Base-by-base conservation (phyloP, 1,140 invertebrate species). In the Eumeta japonica region DNA sequence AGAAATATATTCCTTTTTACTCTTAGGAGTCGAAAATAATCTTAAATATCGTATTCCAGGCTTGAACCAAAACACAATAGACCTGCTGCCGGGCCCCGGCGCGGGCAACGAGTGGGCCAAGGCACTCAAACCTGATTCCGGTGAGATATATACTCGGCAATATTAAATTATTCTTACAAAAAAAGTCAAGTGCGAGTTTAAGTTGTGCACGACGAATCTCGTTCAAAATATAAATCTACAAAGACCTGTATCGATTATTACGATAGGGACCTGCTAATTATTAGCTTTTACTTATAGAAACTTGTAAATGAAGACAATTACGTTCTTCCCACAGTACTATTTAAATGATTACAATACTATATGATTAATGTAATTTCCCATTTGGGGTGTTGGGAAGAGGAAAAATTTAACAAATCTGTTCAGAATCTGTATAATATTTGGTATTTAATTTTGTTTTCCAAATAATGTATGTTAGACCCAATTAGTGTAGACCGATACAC, bases 71-170 rank as follows among this genome's bases (percentile, higher is more conserved):
- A 73, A 75, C 39, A 70, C 70, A 5, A 81, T 93, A 9, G 92
- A 97, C 60, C 78, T 97, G 3, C 77, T 97, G n/a, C 93, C 93
- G 0, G 85, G 84, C 17, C 89, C 90, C 0, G 86, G 85, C 28
- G 81, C 84, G 0, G 84, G 82, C 3, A 82, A 86, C 10, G 84
- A 90, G 52, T 96, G 92, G 92, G 94, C 90, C 0, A 86, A 89
- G 35, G 81, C 84, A 2, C 66, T 97, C 14, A 90, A 90, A 37
- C 86, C 89, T 9, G 94, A 98, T 58, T 92, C 96, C 57, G 93
- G 93, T 75, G 40, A 28, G 43, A 47, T 37, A 7, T 10, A 35
- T n/a, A 0, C 16, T 5, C 10, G 27, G 11, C 2, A 30, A 30
- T 30, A 14, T 30, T 14, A 30, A 5, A 11, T 4, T 7, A 11